Base-by-base conservation (phyloP, 2,113 vertebrate species). In the Scomber scombrus region DNA sequence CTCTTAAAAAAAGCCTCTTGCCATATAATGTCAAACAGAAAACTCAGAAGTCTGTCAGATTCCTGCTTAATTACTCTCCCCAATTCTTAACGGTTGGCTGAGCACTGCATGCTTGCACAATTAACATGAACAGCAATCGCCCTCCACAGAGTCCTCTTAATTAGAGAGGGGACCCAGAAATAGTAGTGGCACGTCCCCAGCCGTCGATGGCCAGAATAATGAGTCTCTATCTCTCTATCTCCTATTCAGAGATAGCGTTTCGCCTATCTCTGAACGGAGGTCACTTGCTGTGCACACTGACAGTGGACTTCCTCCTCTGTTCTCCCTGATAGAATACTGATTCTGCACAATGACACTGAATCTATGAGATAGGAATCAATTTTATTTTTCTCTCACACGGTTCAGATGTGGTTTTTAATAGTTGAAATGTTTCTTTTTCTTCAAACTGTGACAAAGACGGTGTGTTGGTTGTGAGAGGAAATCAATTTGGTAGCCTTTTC, bases 401-500 rank as follows among this genome's bases (percentile, higher is more conserved):
- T 50, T 72, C 46, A 81, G 62, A 78, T 46, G 11, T 75, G 47
- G n/a, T 70, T 84, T 68, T 54, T 66, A 77, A 82, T 56, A 58
- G 29, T 26, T 63, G 56, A 66, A 80, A 62, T 75, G 56, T 63
- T 75, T 77, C 9, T 75, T 60, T 78, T 19, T 52, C 19, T 67
- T 81, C 46, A 45, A 52, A 64, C 46, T 60, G 72, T 70, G 57
- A 67, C 57, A 58, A 18, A 51, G 68, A 11, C 50, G 19, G 29
- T 58, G 58, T 60, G 19, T 54, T 51, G 31, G 14, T 23, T 67
- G 45, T 11, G 52, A 88, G 46, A 73, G 54, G 1, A 87, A 90
- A 92, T 89, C 79, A 69, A 86, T 82, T 64, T 26, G n/a, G 45
- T 46, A 84, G 65, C 13, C 65, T 72, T 88, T 93, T 89, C 72